Evolutionary conservation across 2,797 vertebrate species (phyloP).

Genomic region (Distichodus sexfasciatus): DNA sequence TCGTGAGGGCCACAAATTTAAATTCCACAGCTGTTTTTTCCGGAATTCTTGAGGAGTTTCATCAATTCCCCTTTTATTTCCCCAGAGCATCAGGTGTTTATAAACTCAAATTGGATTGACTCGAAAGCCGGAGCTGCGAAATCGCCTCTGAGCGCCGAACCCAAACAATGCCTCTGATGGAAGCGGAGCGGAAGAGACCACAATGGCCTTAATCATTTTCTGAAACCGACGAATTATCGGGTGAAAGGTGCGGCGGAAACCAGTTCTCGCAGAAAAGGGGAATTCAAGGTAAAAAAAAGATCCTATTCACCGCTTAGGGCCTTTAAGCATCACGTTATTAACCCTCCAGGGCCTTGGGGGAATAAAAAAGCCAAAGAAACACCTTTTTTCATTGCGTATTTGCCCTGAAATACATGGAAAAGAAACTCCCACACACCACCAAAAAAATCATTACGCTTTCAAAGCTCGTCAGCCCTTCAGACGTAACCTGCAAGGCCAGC

Average conservation of each 20-base stretch:
- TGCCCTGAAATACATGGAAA: neutral
- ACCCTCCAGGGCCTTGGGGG: neutral
- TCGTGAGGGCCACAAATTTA: neutral
- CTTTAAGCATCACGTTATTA: neutral
- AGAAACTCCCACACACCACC: neutral
- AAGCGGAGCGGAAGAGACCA: slow-evolving; percentile 34
- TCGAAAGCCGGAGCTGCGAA: slow-evolving; percentile 58
- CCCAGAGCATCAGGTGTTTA: slow-evolving; percentile 54
- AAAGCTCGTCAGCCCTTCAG: neutral
- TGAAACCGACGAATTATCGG: neutral
- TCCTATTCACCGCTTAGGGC: slow-evolving; percentile 17
- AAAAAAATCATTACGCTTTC: neutral
- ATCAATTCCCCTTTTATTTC: slow-evolving; percentile 41
- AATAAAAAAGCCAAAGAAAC: neutral
- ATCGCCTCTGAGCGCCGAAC: slow-evolving; percentile 50
- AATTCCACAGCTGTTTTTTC: neutral
- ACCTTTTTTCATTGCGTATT: neutral
- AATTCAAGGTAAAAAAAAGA: slow-evolving; percentile 13
- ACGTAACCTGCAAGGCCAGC: neutral
- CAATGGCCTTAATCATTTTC: slow-evolving; percentile 35
- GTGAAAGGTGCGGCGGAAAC: slow-evolving; percentile 32
- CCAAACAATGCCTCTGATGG: slow-evolving; percentile 46
- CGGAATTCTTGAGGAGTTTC: slow-evolving; percentile 17
- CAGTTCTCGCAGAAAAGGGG: slow-evolving; percentile 42
- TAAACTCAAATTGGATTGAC: slow-evolving; percentile 58